Evolutionary conservation across 2,797 vertebrate species (phyloP).

Genomic region (Schizopygopsis pylzovi): DNA sequence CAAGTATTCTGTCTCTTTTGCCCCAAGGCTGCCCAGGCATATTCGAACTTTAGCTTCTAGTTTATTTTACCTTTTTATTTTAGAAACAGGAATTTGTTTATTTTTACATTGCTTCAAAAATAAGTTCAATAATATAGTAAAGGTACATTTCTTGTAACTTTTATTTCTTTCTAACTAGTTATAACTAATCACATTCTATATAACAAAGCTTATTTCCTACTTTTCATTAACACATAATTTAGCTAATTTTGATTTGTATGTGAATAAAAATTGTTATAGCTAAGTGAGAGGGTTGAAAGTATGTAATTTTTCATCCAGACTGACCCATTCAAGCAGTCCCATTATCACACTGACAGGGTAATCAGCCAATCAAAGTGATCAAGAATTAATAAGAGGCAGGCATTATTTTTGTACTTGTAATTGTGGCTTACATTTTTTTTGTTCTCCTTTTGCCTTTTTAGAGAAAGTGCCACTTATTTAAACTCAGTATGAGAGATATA

Average conservation of each 20-base stretch:
- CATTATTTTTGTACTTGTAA: not conserved
- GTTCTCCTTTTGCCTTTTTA: not conserved
- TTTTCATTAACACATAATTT: not conserved
- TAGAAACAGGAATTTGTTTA: no score
- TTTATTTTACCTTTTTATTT: no score
- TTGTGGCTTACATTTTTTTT: not conserved
- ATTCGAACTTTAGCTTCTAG: no score
- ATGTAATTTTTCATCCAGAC: not conserved
- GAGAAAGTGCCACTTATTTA: not conserved
- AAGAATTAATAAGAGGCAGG: not conserved
- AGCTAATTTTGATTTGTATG: not conserved
- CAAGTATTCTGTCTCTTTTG: no score
- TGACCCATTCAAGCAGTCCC: not conserved
- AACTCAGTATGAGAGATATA: constrained; percentile 25
- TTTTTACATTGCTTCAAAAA: no score
- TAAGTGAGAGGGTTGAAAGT: not conserved
- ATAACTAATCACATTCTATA: no score
- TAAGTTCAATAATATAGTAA: not conserved
- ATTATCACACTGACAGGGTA: not conserved
- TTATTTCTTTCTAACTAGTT: not conserved
- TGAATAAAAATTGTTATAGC: not conserved
- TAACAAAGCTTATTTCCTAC: not conserved
- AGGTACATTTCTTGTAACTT: not conserved
- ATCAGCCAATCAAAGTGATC: not conserved
- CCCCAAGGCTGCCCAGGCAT: no score